Conservation (phyloP, 2,888 invertebrate genomes). For the Colletes collaris region DNA sequence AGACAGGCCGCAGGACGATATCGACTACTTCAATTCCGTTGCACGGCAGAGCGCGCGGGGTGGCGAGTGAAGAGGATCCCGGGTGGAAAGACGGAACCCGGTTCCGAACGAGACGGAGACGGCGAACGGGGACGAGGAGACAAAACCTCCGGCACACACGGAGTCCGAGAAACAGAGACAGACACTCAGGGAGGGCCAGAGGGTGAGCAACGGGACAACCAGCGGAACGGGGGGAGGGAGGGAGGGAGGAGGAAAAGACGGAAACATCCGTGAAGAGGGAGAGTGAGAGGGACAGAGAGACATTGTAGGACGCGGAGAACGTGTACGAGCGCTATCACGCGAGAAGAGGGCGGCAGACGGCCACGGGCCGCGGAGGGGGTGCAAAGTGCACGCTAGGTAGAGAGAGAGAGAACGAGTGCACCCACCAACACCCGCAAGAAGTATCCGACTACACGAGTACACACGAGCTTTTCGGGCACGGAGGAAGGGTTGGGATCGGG, state of each 20-base stretch:
- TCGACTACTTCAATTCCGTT: conserved; percentile 79
- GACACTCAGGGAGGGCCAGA: background rate
- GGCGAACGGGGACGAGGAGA: conserved; percentile 7
- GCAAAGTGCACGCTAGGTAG: conserved; percentile 24
- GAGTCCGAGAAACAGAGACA: conserved; percentile 35
- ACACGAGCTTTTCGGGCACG: conserved; percentile 51
- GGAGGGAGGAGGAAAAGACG: conserved; percentile 32
- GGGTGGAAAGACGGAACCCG: background rate
- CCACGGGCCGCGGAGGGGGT: background rate
- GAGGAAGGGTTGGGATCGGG: conserved; percentile 27
- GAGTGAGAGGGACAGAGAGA: conserved; percentile 34
- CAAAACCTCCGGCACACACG: conserved; percentile 24
- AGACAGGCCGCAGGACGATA: conserved; percentile 80
- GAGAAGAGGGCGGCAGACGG: conserved; percentile 45
- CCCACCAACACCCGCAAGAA: conserved; percentile 55
- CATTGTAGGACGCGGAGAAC: conserved; percentile 58
- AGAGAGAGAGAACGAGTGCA: conserved; percentile 35
- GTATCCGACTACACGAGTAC: conserved; percentile 58
- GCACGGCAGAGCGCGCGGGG: conserved; percentile 41
- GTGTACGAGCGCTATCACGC: conserved; percentile 54
- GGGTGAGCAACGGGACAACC: conserved; percentile 12
- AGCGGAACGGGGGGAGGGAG: conserved; percentile 9
- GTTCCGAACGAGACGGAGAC: background rate
- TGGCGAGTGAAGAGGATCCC: conserved; percentile 14
- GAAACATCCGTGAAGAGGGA: conserved; percentile 7